Evolutionary conservation across 1,140 invertebrate genomes (phyloP).

Genomic region (Papilio helenus): DNA sequence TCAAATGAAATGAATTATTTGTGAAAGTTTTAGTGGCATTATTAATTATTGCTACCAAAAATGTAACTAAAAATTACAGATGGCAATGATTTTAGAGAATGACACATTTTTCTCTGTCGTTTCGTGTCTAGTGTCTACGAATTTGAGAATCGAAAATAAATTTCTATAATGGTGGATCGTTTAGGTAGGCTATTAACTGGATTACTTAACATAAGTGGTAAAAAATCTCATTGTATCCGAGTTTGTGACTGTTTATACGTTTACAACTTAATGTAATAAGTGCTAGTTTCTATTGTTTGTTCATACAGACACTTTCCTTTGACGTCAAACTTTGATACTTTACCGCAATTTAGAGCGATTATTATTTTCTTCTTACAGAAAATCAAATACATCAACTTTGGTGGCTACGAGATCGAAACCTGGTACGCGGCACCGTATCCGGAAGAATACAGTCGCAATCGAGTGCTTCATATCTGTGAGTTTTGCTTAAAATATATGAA

Average conservation of each 20-base stretch:
- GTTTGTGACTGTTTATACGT: conserved; percentile 21
- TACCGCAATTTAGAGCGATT: conserved; percentile 64
- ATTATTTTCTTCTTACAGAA: conserved; percentile 84
- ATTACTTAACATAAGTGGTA: conserved; percentile 34
- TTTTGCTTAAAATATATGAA: too few relatives aligned
- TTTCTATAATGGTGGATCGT: conserved; percentile 79
- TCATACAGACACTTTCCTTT: conserved; percentile 74
- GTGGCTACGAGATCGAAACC: too few relatives aligned
- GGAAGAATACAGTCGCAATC: too few relatives aligned
- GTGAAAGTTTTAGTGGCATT: too few relatives aligned
- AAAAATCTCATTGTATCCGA: conserved; percentile 24
- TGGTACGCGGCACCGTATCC: too few relatives aligned
- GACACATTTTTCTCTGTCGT: conserved; percentile 69
- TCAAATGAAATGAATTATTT: too few relatives aligned
- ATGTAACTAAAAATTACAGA: conserved; percentile 36
- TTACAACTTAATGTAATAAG: conserved; percentile 2
- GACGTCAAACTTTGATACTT: conserved; percentile 76
- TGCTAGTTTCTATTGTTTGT: conserved; percentile 69
- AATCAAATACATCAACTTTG: too few relatives aligned
- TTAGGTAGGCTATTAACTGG: conserved; percentile 68
- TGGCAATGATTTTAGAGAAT: conserved; percentile 55
- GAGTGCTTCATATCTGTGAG: too few relatives aligned
- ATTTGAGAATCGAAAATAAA: conserved; percentile 56
- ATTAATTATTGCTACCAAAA: conserved; percentile 6
- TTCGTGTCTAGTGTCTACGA: conserved; percentile 56